Base-by-base conservation (phyloP, 1,140 invertebrate genomes). In the Probaryconus sp. region DNA sequence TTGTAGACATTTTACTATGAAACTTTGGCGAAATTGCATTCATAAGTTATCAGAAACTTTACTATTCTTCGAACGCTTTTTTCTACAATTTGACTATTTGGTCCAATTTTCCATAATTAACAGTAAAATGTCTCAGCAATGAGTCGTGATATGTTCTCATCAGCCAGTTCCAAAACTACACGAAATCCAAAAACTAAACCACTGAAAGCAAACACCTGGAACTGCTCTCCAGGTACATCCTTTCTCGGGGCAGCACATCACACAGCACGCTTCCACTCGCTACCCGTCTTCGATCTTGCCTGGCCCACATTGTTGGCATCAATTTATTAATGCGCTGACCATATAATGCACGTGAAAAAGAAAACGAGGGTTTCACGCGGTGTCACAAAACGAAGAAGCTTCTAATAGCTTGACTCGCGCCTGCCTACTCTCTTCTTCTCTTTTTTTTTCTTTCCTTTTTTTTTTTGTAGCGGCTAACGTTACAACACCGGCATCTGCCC, bases 401-500 rank as follows among this genome's bases (percentile, higher is more conserved):
- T 70, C 65, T 69, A 55, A 74, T 70, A 69, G 72, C 37, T 50
- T 73, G 64, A 70, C 70, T 73, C 42, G 56, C 61, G 53, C 56
- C 28, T 53, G 50, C 51, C 28, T 7, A 43, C 61, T 51, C 48
- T n/a, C n/a, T n/a, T n/a, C n/a, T n/a, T n/a, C n/a, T n/a, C n/a
- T n/a, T n/a, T n/a, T n/a, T n/a, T n/a, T n/a, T n/a, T n/a, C n/a
- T n/a, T n/a, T n/a, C n/a, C n/a, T n/a, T n/a, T n/a, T n/a, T n/a
- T 65, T 73, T 72, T 77, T 73, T 73, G 55, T 67, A 14, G 60
- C 64, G 55, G 48, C 53, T 63, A 43, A 67, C 70, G 56, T 74
- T 67, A 74, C 65, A 63, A 67, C 42, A 70, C 40, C 9, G 68
- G 78, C 84, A 85, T 86, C 84, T 85, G 84, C 81, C 79, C 71